Evolutionary conservation across 2,888 invertebrate genomes (phyloP), one percentile per base, ranked within the genome.

Genomic region (Megaustenia siamemsis): DNA sequence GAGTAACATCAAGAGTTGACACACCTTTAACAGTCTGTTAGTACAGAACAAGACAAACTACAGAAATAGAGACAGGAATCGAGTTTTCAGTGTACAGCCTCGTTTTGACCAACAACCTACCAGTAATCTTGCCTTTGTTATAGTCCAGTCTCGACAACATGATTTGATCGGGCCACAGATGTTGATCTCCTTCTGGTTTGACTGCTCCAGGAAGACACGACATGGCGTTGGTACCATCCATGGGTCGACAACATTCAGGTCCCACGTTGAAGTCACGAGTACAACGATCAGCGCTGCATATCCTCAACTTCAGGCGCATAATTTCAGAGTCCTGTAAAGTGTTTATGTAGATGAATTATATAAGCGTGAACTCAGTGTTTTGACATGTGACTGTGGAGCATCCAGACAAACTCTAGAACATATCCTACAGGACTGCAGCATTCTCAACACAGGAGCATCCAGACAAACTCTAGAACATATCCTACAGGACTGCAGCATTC

Each of bases 221-320:
- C 76, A 77, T n/a, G 1, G 77, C 45, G 32, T 76, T 75, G 2
- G 63, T 49, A 24, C 82, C 82, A 3, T 21, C 63, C 83, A 76
- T 83, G 2, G 82, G 82, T 60, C 28, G 24, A 35, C 82, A 82
- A 56, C 82, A 82, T 15, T 83, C 83, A 6, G 66, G 32, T 10
- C 63, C 63, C 12, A n/a, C 21, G 0, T 66, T 75, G 38, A 77
- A 53, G 43, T 78, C 38, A 18, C 56, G 78, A 35, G 66, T 79
- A 45, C 83, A 84, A 56, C 71, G 32, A 28, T 84, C 83, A 35
- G 38, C 40, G 24, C 71, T 84, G 35, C 83, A 84, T 45, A 84
- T 5, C 40, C 83, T 53, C 0, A 84, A 71, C 43, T 84, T 84
- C 18, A 84, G 35, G 6, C 83, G 78, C 83, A 84, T 84, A 35